Percentiles rank a stretch among this genome's conserved stretches.
Evolutionary conservation across 2,113 vertebrate genomes (phyloP).

Genomic region (Tricholaema leucomelas): DNA sequence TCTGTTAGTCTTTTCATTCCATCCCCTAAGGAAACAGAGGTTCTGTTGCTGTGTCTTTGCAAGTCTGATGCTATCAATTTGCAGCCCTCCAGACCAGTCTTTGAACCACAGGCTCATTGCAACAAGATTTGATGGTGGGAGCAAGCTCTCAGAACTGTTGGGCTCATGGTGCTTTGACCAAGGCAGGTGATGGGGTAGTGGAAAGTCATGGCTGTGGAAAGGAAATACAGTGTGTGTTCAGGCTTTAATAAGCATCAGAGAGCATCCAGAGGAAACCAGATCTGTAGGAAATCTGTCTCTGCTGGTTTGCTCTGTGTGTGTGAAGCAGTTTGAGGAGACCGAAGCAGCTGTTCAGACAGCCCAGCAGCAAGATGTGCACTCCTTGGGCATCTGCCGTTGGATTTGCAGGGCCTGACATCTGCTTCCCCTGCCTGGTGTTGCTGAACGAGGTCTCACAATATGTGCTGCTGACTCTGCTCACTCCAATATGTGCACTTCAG

Average conservation of each 20-base stretch:
- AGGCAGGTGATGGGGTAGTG: not conserved
- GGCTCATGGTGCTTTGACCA: not conserved
- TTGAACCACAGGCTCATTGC: accelerated
- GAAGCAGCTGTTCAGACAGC: not conserved
- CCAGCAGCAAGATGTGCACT: accelerated
- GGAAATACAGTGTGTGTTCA: not conserved
- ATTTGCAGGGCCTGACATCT: not conserved
- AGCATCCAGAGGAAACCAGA: not conserved
- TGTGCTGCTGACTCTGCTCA: accelerated
- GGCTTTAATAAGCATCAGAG: not conserved
- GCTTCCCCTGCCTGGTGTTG: not conserved
- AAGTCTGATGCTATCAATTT: not conserved
- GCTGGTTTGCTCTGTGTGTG: not conserved
- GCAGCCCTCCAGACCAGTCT: not conserved
- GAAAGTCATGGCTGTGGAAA: not conserved
- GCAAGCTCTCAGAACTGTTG: not conserved
- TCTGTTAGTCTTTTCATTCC: not conserved
- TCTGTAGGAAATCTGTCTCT: not conserved
- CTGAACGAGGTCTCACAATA: not conserved
- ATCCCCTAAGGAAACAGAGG: not conserved
- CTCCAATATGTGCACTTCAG: accelerated
- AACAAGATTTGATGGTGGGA: not conserved
- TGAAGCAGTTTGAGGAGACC: not conserved
- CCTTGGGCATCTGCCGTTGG: not conserved
- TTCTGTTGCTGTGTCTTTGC: not conserved